Evolutionary conservation across 1,140 invertebrate genomes (phyloP).

Genomic region (Drosophila orena): DNA sequence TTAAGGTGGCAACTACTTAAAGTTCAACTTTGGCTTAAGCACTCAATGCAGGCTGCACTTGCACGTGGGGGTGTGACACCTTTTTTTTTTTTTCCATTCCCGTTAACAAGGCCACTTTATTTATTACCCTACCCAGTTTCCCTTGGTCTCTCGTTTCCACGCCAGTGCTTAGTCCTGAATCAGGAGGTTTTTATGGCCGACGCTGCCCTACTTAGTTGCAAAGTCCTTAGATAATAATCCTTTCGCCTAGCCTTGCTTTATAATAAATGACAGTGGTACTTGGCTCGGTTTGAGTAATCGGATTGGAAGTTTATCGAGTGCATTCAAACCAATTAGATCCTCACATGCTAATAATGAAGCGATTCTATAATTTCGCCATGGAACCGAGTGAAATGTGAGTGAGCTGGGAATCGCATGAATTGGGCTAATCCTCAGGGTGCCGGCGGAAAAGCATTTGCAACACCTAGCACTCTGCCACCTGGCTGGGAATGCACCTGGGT

Average conservation of each 20-base stretch:
- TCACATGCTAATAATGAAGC: slow-evolving; percentile 28
- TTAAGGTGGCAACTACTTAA: slow-evolving; percentile 75
- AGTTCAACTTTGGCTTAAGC: slow-evolving; percentile 66
- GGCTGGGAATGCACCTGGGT: slow-evolving; percentile 13
- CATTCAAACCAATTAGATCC: slow-evolving; percentile 20
- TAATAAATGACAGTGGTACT: slow-evolving; percentile 15
- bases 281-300: slow-evolving; percentile 9
- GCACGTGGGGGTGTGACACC: slow-evolving; percentile 38
- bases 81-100: slow-evolving; percentile 16
- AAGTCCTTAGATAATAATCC: slow-evolving; percentile 35
- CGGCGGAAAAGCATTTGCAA: slow-evolving; percentile 27
- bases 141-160: slow-evolving; percentile 21
- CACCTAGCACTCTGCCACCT: slow-evolving; percentile 11
- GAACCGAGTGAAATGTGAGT: slow-evolving; percentile 17
- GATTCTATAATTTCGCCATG: slow-evolving; percentile 17
- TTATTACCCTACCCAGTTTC: slow-evolving; percentile 54
- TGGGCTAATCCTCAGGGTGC: slow-evolving; percentile 24
- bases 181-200: slow-evolving; percentile 4
- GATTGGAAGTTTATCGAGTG: slow-evolving; percentile 37
- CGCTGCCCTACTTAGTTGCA: slow-evolving; percentile 2
- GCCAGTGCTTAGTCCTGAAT: slow-evolving; percentile 8
- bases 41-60: slow-evolving; percentile 29
- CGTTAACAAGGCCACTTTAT: slow-evolving; percentile 63
- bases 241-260: neutral
- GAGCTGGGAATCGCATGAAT: slow-evolving; percentile 21